Conservation (phyloP, 2,797 vertebrate species). For the Semotilus atromaculatus region DNA sequence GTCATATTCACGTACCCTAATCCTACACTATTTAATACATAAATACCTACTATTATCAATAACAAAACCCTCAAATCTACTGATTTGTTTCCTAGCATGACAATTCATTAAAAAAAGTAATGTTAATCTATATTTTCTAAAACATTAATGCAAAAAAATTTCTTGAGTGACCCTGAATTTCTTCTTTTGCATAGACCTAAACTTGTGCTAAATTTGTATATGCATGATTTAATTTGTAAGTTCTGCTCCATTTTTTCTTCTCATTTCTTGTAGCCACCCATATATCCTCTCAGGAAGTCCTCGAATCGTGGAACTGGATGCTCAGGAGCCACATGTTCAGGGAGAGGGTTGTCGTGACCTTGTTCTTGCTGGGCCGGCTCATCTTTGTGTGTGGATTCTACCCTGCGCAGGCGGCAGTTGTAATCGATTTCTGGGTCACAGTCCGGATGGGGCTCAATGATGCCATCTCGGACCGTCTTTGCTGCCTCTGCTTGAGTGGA, state of each 20-base stretch:
- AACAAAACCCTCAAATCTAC: conserved; percentile 44
- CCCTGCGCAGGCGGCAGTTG: conserved; percentile 78
- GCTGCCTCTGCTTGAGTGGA: conserved; percentile 32
- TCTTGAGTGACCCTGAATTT: background rate
- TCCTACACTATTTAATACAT: conserved; percentile 66
- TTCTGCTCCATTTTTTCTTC: background rate
- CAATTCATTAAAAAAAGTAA: background rate
- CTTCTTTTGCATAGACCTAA: conserved; percentile 13
- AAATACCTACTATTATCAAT: conserved; percentile 66
- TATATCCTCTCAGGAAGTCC: conserved; percentile 73
- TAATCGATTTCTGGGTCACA: conserved; percentile 82
- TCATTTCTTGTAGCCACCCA: conserved; percentile 72
- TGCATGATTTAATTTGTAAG: conserved; percentile 36
- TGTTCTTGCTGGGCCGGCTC: conserved; percentile 52
- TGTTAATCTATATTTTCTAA: background rate
- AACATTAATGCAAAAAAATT: background rate
- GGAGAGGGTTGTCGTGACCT: conserved; percentile 56
- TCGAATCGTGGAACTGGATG: conserved; percentile 67
- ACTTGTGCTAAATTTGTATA: background rate
- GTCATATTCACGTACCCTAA: conserved; percentile 46
- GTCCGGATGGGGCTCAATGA: conserved; percentile 77
- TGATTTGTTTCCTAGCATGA: conserved; percentile 20
- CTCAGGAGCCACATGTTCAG: conserved; percentile 44
- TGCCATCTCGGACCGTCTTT: conserved; percentile 57
- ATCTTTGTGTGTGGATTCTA: conserved; percentile 57